Base-by-base conservation (phyloP, 2,113 vertebrate species). In the Xenopus laevis region DNA sequence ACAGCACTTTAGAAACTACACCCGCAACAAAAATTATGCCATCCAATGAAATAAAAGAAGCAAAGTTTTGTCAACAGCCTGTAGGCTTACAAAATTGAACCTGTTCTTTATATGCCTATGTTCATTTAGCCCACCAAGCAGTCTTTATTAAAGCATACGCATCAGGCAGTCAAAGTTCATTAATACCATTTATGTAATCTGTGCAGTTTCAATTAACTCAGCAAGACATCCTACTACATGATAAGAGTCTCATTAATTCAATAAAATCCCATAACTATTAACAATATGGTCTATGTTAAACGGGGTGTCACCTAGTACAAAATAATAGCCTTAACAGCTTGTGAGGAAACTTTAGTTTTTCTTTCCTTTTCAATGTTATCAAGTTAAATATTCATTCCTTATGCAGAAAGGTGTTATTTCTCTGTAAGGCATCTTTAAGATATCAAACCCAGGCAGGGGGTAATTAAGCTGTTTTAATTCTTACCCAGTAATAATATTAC, bases 121-220 rank as follows among this genome's bases (percentile, higher is more conserved):
- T 85, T 92, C 91, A 92, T 92, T 92, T 92, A 92, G 89, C 91
- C 83, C 89, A 92, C 91, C 91, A 92, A 89, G 90, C 88, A 91
- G 91, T 91, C 91, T 92, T 92, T 92, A 92, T 91, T 92, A 92
- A 92, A 91, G 87, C 86, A 78, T 84, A 90, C 84, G 81, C 90
- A 91, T 88, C 86, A 92, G 90, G 87, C 90, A 91, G 90, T 90
- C 90, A 92, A 90, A 92, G 90, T 91, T 92, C 91, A 92, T 92
- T 92, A 92, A 92, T 92, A 92, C 90, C 90, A 92, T 91, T 92
- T 91, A 91, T 92, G 91, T 91, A 92, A 92, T 91, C 90, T 92
- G 87, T 88, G 88, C 90, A 87, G 86, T 91, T 92, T 92, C 90
- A 92, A 91, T 92, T 92, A 92, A 91, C 89, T 91, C 90, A 91